These are phyloP conservation scores for Brachionus rubens DNA, from an alignment of 1,140 invertebrate genomes.

Conservation along the genomic window DNA sequence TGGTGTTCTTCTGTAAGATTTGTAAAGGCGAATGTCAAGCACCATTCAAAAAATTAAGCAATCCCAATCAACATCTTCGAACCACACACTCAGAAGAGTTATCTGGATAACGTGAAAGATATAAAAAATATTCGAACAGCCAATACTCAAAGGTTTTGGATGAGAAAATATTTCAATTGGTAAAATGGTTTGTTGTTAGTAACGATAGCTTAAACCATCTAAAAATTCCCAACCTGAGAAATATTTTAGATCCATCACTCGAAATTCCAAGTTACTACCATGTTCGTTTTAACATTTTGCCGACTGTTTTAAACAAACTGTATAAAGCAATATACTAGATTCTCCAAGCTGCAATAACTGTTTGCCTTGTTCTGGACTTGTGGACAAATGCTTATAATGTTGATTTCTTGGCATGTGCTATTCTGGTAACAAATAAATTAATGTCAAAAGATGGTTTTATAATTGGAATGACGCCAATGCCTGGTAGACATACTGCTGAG, in stretches of 20 bases:
- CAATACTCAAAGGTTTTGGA: neutral
- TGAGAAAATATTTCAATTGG: constrained; percentile 14
- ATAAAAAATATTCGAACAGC: constrained; percentile 7
- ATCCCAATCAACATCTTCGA: neutral
- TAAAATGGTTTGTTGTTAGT: neutral
- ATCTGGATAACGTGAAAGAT: neutral
- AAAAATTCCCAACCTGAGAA: neutral
- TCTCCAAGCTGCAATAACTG: neutral
- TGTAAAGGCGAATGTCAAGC: neutral
- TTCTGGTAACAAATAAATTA: neutral
- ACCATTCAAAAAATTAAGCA: neutral
- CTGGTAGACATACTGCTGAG: neutral
- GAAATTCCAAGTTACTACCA: neutral
- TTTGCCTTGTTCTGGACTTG: neutral
- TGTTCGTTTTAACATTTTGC: neutral
- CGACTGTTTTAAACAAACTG: neutral
- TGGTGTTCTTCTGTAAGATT: neutral
- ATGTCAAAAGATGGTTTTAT: neutral
- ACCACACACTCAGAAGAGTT: neutral
- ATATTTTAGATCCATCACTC: neutral
- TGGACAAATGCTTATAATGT: neutral
- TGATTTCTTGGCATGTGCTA: neutral
- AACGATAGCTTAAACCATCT: neutral
- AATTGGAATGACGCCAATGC: neutral
- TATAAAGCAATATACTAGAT: neutral